Evolutionary conservation across 2,797 vertebrate genomes (phyloP), one percentile per base, ranked within the genome.

Genomic region (Karalla daura): DNA sequence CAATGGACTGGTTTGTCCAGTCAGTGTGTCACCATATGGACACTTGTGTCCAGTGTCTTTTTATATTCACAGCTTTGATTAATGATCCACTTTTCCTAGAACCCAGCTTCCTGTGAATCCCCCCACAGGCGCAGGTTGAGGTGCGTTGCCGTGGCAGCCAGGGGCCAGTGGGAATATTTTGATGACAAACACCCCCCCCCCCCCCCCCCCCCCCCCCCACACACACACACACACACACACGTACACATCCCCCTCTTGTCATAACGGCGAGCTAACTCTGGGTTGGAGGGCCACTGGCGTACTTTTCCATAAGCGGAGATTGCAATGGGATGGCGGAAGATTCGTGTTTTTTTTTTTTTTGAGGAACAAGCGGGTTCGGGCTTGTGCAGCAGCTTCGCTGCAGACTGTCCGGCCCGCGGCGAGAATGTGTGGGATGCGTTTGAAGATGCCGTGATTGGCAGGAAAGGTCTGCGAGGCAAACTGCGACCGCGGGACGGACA

Each of bases 71-170:
- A 36, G 24, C 20, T 49, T 56, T 56, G 58, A 85, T 87, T 84
- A 87, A 92, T 92, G 64, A 90, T 92, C 86, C 89, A 90, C 91
- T 32, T 56, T 58, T 40, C 53, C 28, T 5, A 17, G 49, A 74
- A 60, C 30, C 18, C 10, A 11, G 47, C 39, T 60, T 36, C 37
- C 61, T 50, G 33, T 32, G 25, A 51, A 46, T 32, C 33, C 56
- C 53, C n/a, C 12, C 33, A 58, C 17, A 2, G 40, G 44, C n/a
- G n/a, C 33, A 28, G 44, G 35, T 52, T 41, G 41, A 63, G 30
- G 41, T 13, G 20, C 5, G 87, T 88, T 81, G 61, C 82, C 46
- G 35, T 68, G 71, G 73, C 68, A 69, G 45, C 75, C 15, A 4
- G 52, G 15, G 47, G 64, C 74, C 45, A 15, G 9, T 14, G 66